These are phyloP conservation scores for Atherinosoma microstoma DNA, from an alignment of 2,797 vertebrate genomes.

Conservation along the genomic window DNA sequence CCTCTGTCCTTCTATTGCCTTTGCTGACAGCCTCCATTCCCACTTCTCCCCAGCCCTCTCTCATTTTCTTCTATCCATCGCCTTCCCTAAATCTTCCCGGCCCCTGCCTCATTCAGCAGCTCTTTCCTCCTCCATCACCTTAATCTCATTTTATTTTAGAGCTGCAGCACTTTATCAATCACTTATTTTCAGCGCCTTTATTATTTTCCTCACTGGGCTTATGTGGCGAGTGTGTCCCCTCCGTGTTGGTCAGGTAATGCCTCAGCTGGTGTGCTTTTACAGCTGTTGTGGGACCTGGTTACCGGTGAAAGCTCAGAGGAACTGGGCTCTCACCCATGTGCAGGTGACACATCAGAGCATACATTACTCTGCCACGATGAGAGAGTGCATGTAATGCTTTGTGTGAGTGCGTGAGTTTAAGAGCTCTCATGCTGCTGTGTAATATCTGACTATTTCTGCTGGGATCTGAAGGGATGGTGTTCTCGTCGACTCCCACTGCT, in stretches of 20 bases:
- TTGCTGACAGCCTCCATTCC: constrained; percentile 56
- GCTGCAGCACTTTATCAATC: constrained; percentile 72
- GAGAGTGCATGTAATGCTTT: constrained; percentile 4
- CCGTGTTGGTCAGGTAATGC: constrained; percentile 6
- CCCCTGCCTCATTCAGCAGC: constrained; percentile 40
- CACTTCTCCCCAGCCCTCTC: constrained; percentile 30
- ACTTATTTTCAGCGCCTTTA: constrained; percentile 76
- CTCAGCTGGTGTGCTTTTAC: constrained; percentile 12
- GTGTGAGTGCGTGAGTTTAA: constrained; percentile 38
- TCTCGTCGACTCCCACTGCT: constrained; percentile 57
- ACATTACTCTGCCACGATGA: constrained; percentile 14
- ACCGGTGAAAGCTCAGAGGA: constrained; percentile 41
- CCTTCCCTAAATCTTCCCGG: constrained; percentile 53
- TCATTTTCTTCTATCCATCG: constrained; percentile 36
- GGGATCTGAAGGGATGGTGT: constrained; percentile 51
- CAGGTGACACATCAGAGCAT: constrained; percentile 55
- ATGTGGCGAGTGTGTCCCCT: not conserved
- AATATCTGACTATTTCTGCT: constrained; percentile 58
- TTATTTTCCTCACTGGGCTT: constrained; percentile 45
- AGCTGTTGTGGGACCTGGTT: constrained; percentile 41
- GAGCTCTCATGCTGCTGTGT: constrained; percentile 44
- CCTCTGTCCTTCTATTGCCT: constrained; percentile 55
- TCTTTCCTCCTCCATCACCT: constrained; percentile 31
- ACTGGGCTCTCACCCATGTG: constrained; percentile 40
- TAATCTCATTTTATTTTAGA: constrained; percentile 69